Evolutionary conservation across 2,888 invertebrate species (phyloP), one percentile per base, ranked within the genome.

Genomic region (Andrena marginata): DNA sequence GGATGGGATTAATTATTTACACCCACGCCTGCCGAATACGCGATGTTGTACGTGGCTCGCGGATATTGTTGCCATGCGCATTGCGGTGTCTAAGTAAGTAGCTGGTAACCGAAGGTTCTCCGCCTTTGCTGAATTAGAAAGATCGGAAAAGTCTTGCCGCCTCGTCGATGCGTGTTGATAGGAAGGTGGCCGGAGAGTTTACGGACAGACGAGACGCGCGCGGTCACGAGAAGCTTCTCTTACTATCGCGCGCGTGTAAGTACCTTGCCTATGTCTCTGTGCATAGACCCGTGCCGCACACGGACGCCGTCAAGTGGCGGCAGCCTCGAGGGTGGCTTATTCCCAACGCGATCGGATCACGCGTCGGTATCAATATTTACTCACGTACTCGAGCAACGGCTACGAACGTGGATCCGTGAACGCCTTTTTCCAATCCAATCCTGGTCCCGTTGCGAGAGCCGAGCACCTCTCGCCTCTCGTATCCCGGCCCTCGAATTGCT

Each of bases 321-420:
- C 42, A 23, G 56, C 35, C 69, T 31, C n/a, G 33, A 49, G 71
- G 59, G 48, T 49, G 76, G 75, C 81, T 89, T 82, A 87, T 80
- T 79, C 62, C 65, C 51, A 42, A 48, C 76, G 65, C 74, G 78
- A 85, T 79, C 78, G 62, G 81, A 77, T 85, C 84, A 68, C 86
- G 77, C 59, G 63, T 23, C 35, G 49, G 60, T 70, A 80, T 86
- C 86, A 80, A 86, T 86, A 82, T 86, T 86, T 86, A 80, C 81
- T 54, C 85, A 84, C 85, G 81, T 84, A 48, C 67, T 69, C 74
- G 65, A 82, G 56, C 72, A 77, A 82, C 75, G 79, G 77, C 84
- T 79, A 64, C 33, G 60, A 83, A 80, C 54, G 60, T 23, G 33
- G 70, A 78, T 65, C 64, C 84, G 75, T 75, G 56, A 80, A 63